Percentiles rank a stretch among this genome's conserved stretches.
Evolutionary conservation across 2,888 invertebrate species (phyloP).

Genomic region (Microchrysa polita): DNA sequence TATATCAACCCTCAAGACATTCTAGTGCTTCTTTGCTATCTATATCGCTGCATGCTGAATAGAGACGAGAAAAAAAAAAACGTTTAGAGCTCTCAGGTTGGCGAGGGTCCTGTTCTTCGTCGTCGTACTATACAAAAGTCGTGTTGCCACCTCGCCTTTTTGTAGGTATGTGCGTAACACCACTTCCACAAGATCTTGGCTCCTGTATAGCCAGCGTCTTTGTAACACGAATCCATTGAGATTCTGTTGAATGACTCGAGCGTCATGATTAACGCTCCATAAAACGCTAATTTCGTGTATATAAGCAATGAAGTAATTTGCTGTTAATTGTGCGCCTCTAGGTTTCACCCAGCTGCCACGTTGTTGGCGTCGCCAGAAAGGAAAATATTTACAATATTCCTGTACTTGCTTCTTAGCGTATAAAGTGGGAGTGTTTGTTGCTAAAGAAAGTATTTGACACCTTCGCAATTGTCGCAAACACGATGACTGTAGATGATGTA

Average conservation of each 20-base stretch:
- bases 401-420: not conserved
- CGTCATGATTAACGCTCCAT: constrained; percentile 48
- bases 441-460: not conserved
- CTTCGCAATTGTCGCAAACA: not conserved
- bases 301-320: constrained; percentile 53
- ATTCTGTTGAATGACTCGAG: not conserved
- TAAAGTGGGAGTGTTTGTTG: too few species aligned
- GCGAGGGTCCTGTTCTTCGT: not conserved
- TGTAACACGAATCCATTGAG: not conserved
- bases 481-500: not conserved
- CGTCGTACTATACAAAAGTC: not conserved
- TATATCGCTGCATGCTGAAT: not conserved
- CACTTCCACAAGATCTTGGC: not conserved
- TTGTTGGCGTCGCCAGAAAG: not conserved
- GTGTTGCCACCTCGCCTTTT: not conserved
- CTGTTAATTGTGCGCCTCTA: constrained; percentile 50
- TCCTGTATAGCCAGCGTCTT: not conserved
- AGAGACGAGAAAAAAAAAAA: not conserved
- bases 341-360: not conserved
- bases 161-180: too few species aligned
- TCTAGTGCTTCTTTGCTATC: not conserved
- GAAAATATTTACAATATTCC: too few species aligned
- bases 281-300: constrained; percentile 51
- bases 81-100: not conserved
- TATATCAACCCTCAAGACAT: not conserved